Percentiles rank a stretch among this genome's conserved stretches.
These are phyloP conservation scores for Apis laboriosa DNA, from an alignment of 1,140 invertebrate genomes.

Conservation along the genomic window DNA sequence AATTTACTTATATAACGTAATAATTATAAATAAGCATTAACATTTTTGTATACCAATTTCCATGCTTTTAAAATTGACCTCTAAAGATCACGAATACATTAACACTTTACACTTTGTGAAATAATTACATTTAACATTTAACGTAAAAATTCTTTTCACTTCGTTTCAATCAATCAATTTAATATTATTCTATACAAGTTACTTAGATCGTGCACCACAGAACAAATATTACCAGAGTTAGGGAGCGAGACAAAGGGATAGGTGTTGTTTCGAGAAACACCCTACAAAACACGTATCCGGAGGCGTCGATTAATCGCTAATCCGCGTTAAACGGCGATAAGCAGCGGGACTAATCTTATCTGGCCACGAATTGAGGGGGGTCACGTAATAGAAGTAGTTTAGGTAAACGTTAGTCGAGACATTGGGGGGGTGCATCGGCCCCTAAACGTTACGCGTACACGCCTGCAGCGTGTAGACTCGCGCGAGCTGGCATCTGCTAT, in stretches of 20 bases:
- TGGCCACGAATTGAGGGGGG: not conserved
- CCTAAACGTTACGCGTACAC: constrained; percentile 22
- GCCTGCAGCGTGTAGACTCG: constrained; percentile 9
- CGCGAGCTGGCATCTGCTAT: constrained; percentile 62
- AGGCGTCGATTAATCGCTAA: constrained; percentile 21
- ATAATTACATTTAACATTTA: too few species aligned
- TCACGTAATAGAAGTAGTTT: constrained; percentile 39
- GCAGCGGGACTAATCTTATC: constrained; percentile 28
- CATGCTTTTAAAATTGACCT: too few species aligned
- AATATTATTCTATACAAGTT: too few species aligned
- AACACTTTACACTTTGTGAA: too few species aligned
- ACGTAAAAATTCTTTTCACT: too few species aligned
- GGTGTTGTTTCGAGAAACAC: not conserved
- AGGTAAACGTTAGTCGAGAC: constrained; percentile 20
- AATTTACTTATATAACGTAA: too few species aligned
- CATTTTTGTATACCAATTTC: too few species aligned
- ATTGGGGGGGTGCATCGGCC: constrained; percentile 29
- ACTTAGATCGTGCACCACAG: too few species aligned
- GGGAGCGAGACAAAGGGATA: too few species aligned
- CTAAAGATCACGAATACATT: too few species aligned
- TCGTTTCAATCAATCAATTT: too few species aligned
- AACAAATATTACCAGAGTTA: not conserved
- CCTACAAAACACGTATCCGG: not conserved
- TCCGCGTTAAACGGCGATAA: constrained; percentile 12
- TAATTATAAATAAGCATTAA: too few species aligned